phyloP scores from a whole-genome alignment of 1,140 invertebrate genomes.

The Formica exsecta region DNA sequence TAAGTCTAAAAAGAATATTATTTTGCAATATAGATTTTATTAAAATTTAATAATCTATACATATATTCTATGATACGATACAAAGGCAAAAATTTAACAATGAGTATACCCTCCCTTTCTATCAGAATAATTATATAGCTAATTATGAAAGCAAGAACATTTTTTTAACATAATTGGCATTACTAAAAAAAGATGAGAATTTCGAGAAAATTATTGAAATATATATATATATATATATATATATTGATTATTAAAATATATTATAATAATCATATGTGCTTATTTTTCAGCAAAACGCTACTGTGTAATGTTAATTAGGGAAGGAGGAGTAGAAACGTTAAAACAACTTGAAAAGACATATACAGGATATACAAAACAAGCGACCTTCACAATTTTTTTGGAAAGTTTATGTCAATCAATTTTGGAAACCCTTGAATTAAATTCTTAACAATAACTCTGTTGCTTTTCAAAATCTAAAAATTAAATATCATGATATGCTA shows the following conservation, averaged over 20 bases:
- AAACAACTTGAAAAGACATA: constrained; percentile 84
- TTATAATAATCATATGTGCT: constrained; percentile 39
- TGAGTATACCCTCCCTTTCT: neutral
- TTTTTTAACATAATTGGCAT: neutral
- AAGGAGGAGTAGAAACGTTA: constrained; percentile 88
- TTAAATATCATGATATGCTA: constrained; percentile 80
- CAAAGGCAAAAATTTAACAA: neutral
- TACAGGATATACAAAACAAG: constrained; percentile 80
- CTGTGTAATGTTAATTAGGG: constrained; percentile 90
- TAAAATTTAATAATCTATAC: constrained; percentile 14
- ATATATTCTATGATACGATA: neutral
- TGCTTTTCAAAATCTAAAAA: constrained; percentile 70
- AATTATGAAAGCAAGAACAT: neutral
- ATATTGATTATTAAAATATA: neutral
- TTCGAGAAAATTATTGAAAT: constrained; percentile 15
- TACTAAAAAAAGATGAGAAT: neutral
- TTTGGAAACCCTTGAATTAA: constrained; percentile 83
- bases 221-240: too few relatives aligned
- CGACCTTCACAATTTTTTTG: constrained; percentile 74
- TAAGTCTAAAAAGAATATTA: constrained; percentile 81
- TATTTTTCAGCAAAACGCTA: constrained; percentile 90
- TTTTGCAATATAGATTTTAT: constrained; percentile 25
- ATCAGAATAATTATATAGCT: neutral
- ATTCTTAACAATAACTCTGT: constrained; percentile 78
- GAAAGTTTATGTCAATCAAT: constrained; percentile 85